Conservation (phyloP, 2,113 vertebrate species). For the Gymnocephalus cernua region DNA sequence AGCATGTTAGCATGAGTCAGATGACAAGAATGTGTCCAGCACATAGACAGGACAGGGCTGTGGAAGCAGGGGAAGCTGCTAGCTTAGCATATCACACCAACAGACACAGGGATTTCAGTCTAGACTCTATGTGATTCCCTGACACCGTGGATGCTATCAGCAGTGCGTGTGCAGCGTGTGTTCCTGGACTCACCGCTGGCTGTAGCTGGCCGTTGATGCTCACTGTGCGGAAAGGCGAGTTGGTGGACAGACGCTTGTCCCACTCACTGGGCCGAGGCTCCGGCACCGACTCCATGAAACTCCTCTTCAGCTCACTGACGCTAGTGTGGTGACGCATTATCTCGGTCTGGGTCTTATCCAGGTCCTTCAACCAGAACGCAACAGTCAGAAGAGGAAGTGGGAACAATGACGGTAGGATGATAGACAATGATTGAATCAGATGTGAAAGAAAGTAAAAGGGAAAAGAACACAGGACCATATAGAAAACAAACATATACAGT, state of each 20-base stretch:
- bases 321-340: conserved; percentile 97
- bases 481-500: neutral
- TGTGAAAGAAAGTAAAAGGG: neutral
- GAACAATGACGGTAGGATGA: neutral
- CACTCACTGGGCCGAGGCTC: conserved; percentile 94
- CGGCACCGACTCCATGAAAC: conserved; percentile 97
- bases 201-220: conserved; percentile 93
- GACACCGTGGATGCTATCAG: too few relatives aligned
- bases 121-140: too few relatives aligned
- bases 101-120: too few relatives aligned
- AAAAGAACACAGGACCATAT: neutral
- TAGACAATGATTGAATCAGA: neutral
- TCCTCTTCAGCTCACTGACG: conserved; percentile 98
- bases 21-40: neutral
- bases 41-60: neutral
- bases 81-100: neutral
- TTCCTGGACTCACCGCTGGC: conserved; percentile 88
- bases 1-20: conserved; percentile 1
- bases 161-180: neutral
- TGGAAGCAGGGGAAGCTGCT: neutral
- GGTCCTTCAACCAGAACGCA: conserved; percentile 83
- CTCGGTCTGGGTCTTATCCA: conserved; percentile 96
- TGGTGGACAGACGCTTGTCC: conserved; percentile 96
- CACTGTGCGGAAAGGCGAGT: conserved; percentile 94
- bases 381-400: conserved; percentile 10